Evolutionary conservation across 2,888 invertebrate genomes (phyloP).

Genomic region (Seladonia tumulorum): DNA sequence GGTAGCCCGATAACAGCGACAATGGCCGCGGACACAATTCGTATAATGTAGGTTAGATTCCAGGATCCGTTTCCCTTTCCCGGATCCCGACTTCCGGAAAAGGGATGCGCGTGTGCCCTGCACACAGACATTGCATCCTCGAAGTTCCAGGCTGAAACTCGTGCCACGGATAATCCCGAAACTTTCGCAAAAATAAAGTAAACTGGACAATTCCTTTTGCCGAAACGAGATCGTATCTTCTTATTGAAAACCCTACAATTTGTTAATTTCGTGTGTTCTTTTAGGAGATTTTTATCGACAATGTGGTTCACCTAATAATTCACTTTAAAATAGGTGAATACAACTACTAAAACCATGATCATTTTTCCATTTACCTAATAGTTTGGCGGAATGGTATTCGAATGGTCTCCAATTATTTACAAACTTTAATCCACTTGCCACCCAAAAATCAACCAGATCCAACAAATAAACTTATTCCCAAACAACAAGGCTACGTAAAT

Average conservation of each 20-base stretch:
- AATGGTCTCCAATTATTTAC: not conserved
- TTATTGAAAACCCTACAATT: not conserved
- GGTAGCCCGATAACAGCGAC: slow-evolving; percentile 32
- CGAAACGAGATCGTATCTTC: not conserved
- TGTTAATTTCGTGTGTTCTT: not conserved
- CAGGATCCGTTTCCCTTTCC: slow-evolving; percentile 22
- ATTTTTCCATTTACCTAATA: not conserved
- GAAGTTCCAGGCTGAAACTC: not conserved
- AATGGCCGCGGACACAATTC: slow-evolving; percentile 42
- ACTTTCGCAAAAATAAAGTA: not conserved
- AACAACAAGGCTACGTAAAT: too few relatives aligned
- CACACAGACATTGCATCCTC: slow-evolving; percentile 26
- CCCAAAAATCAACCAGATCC: not conserved
- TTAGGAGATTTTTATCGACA: not conserved
- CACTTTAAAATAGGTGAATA: not conserved
- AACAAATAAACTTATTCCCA: too few relatives aligned
- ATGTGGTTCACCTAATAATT: not conserved
- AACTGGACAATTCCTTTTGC: slow-evolving; percentile 1
- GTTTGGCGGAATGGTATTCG: not conserved
- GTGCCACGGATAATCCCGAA: not conserved
- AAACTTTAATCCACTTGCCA: not conserved
- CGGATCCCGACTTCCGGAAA: slow-evolving; percentile 12
- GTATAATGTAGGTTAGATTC: slow-evolving; percentile 40
- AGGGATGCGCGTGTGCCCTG: slow-evolving; percentile 4
- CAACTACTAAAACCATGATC: not conserved